phyloP scores from a whole-genome alignment of 2,797 vertebrate species.

The Micropoecilia bifurca region DNA sequence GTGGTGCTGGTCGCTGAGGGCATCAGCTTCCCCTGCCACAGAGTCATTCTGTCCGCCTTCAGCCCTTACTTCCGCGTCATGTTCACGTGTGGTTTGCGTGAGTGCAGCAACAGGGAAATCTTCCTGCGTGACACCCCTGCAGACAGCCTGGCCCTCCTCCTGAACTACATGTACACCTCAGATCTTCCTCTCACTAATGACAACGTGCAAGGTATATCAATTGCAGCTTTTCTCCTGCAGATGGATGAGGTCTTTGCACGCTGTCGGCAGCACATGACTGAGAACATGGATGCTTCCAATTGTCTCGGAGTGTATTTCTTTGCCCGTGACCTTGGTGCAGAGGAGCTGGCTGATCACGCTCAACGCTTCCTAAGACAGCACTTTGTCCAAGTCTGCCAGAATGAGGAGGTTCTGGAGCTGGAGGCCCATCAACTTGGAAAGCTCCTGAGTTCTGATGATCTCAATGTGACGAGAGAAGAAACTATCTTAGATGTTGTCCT shows the following conservation, averaged over 20 bases:
- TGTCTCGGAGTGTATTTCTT: constrained; percentile 95
- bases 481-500: constrained; percentile 94
- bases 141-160: constrained; percentile 87
- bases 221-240: constrained; percentile 92
- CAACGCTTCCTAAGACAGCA: constrained; percentile 88
- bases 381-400: constrained; percentile 93
- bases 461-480: constrained; percentile 94
- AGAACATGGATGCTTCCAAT: constrained; percentile 96
- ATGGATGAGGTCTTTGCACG: constrained; percentile 91
- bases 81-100: constrained; percentile 95
- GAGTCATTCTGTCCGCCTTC: constrained; percentile 91
- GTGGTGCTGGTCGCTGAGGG: constrained; percentile 92
- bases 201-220: constrained; percentile 92
- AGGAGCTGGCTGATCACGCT: constrained; percentile 89
- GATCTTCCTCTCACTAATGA: constrained; percentile 84
- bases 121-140: constrained; percentile 87
- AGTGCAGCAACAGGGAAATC: constrained; percentile 89
- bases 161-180: constrained; percentile 92
- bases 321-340: constrained; percentile 92
- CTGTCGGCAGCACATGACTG: constrained; percentile 93
- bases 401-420: constrained; percentile 92
- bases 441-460: constrained; percentile 91
- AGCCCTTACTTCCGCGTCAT: constrained; percentile 98
- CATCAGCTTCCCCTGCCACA: constrained; percentile 93
- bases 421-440: constrained; percentile 89